These are phyloP conservation scores for Morphnarchus princeps DNA, from an alignment of 2,113 vertebrate species.

Conservation along the genomic window DNA sequence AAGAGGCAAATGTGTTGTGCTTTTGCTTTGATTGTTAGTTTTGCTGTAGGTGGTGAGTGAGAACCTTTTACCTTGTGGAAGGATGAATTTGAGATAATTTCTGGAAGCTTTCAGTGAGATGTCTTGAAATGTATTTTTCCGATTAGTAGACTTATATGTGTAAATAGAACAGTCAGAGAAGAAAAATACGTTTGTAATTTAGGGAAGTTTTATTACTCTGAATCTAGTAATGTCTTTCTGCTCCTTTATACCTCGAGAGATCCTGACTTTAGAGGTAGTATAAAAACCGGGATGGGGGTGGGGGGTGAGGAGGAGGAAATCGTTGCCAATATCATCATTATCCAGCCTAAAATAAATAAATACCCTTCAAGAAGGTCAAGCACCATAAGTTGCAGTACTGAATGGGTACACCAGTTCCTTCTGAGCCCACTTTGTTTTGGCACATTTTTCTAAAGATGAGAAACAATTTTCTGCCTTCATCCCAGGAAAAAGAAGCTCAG, in stretches of 20 bases:
- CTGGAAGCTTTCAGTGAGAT: not conserved
- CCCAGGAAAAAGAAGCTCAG: constrained; percentile 92
- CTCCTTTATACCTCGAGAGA: not conserved
- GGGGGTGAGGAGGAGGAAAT: not conserved
- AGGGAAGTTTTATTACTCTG: not conserved
- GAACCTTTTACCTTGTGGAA: not conserved
- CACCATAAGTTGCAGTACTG: not conserved
- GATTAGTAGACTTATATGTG: not conserved
- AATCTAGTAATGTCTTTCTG: not conserved
- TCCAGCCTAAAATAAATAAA: not conserved
- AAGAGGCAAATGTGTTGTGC: not conserved
- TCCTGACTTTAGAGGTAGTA: not conserved
- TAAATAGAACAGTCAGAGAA: not conserved
- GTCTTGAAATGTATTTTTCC: not conserved
- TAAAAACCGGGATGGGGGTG: fast-evolving
- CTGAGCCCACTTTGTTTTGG: not conserved
- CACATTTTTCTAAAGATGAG: not conserved
- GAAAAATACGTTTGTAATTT: not conserved
- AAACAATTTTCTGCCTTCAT: constrained; percentile 25
- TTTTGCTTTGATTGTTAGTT: not conserved
- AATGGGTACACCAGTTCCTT: not conserved
- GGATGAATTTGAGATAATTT: not conserved
- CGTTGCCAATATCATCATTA: not conserved
- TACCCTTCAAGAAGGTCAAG: not conserved
- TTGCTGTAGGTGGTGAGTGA: not conserved